Base-by-base conservation (phyloP, 2,797 vertebrate species). In the Hydrocynus forskahlii region DNA sequence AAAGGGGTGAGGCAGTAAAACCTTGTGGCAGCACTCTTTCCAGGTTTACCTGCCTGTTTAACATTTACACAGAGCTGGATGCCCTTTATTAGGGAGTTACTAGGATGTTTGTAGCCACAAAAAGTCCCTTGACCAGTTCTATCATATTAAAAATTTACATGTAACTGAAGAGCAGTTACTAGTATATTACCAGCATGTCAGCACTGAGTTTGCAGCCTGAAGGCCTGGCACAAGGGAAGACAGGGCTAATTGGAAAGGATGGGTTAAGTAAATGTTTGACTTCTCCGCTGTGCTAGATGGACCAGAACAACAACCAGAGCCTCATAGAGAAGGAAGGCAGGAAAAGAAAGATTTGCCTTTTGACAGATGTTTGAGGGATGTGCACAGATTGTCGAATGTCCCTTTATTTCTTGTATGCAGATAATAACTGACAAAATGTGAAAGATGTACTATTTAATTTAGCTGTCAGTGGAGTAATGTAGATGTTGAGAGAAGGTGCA, bases 201-300 rank as follows among this genome's bases (percentile, higher is more conserved):
- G 59, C 21, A 78, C 85, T 71, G 63, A 81, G 77, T 86, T 87
- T 64, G 75, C 87, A 89, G 85, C 89, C 87, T 87, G 88, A 84
- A 81, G 79, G 78, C 85, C 72, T 82, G 81, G 89, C 88, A 85
- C 64, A 79, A 78, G 89, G 89, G 91, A 87, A 88, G 83, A 80
- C 67, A 76, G 84, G 78, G 88, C 90, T 95, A 94, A 93, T 94
- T 93, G 90, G 91, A 90, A 89, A 81, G 84, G 88, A 91, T 90
- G 87, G 92, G 91, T 94, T 94, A 95, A 94, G 92, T 92, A 94
- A 94, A 94, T 93, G 91, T 95, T 94, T 93, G 86, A 93, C 83
- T 92, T 94, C 78, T 91, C 87, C 86, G 79, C 80, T 85, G 84
- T 63, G 68, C 86, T 82, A 84, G 84, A 76, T 75, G 77, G 59